Base-by-base conservation (phyloP, 2,888 invertebrate species). In the Nysson spinosus region DNA sequence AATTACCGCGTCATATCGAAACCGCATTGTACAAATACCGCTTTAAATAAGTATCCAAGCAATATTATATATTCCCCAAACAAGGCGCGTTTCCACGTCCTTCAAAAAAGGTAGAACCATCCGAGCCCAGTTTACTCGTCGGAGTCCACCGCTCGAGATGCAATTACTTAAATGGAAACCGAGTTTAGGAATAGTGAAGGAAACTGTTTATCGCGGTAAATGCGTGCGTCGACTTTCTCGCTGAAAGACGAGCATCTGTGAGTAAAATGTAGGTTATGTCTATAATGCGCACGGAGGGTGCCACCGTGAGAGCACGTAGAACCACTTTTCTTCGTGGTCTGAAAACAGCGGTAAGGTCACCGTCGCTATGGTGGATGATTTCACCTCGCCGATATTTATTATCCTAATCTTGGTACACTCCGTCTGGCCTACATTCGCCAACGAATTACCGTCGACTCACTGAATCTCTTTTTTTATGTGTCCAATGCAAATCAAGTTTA, bases 341-440 rank as follows among this genome's bases (percentile, higher is more conserved):
- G 58, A 49, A 64, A 75, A 71, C 37, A 43, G 44, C 50, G 40
- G 56, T 75, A 75, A 75, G 73, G 75, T 75, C 68, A 75, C 56
- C 61, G 57, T 47, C 71, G 67, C 56, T 54, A 69, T 44, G 64
- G 77, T 74, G 75, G 73, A 76, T 70, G 73, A 78, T 77, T 77
- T 76, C 77, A 74, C 76, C 72, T 69, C 71, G 49, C 54, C 62
- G 65, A 60, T 75, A 75, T 78, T 77, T 77, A 77, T 78, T 78
- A 76, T 66, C 72, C 69, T 75, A 78, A 77, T 77, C 78, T 65
- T 40, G 57, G 40, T 34, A 42, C 35, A 42, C 35, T 56, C 32
- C 35, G 51, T 22, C 52, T 66, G 70, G 70, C 72, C 74, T 74
- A 72, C 70, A 72, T 74, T 69, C 62, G 34, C 42, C 49, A 28